Conservation (phyloP, 2,888 invertebrate species). For the Synergus gifuensis region DNA sequence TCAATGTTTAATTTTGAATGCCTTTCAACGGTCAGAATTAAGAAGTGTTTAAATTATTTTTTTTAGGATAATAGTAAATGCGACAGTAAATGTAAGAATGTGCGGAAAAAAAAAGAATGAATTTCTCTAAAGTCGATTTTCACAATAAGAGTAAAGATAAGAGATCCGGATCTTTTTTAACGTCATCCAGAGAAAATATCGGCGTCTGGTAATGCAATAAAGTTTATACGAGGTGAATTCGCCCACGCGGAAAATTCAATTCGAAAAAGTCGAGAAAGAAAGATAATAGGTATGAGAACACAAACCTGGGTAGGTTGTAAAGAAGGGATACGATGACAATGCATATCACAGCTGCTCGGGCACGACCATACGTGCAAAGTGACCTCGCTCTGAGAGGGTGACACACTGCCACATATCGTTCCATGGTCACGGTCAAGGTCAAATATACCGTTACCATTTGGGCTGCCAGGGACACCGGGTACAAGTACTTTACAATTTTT, state of each 20-base stretch:
- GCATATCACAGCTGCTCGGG: constrained; percentile 89
- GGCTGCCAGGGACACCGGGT: constrained; percentile 90
- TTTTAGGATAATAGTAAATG: too few relatives aligned
- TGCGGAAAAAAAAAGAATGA: neutral
- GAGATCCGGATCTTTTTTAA: constrained; percentile 10
- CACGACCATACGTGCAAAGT: constrained; percentile 93
- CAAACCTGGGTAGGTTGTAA: constrained; percentile 88
- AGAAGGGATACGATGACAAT: constrained; percentile 89
- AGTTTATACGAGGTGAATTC: constrained; percentile 25
- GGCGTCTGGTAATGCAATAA: constrained; percentile 17
- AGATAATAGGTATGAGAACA: constrained; percentile 42
- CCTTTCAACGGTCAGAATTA: too few relatives aligned
- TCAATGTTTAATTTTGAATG: too few relatives aligned
- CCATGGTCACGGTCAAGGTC: constrained; percentile 92
- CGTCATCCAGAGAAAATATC: constrained; percentile 11
- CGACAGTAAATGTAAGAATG: neutral
- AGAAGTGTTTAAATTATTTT: too few relatives aligned
- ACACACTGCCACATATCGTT: constrained; percentile 96
- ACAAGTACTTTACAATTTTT: constrained; percentile 88
- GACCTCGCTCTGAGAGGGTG: constrained; percentile 93
- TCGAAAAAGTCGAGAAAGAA: neutral
- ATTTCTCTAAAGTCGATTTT: neutral
- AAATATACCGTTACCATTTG: constrained; percentile 97
- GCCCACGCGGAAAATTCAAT: constrained; percentile 19
- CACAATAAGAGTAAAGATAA: neutral